These are phyloP conservation scores for Pterocles orientalis DNA, from an alignment of 2,113 vertebrate genomes.

Conservation along the genomic window DNA sequence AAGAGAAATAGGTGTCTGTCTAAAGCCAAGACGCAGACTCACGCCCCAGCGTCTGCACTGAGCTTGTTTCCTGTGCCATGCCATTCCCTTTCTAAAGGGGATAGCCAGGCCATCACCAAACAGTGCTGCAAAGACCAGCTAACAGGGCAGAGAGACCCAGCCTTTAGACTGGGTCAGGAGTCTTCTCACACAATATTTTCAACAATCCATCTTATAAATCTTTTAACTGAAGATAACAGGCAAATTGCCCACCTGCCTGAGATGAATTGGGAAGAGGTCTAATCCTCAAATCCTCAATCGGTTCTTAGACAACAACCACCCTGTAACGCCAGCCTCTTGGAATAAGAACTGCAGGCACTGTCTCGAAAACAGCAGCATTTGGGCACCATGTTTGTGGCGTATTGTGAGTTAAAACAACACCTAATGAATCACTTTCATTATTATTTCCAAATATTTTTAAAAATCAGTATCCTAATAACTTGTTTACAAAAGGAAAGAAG, in stretches of 20 bases:
- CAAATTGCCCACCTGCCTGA: neutral
- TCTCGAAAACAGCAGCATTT: neutral
- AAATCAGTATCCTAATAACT: neutral
- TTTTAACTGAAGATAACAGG: neutral
- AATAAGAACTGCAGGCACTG: neutral
- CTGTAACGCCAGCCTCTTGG: neutral
- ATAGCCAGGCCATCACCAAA: neutral
- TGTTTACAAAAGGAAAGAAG: neutral
- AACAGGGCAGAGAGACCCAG: neutral
- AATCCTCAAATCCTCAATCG: neutral
- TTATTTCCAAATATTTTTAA: neutral
- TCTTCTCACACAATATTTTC: neutral
- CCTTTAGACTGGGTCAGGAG: neutral
- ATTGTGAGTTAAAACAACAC: neutral
- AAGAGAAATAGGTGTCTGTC: neutral
- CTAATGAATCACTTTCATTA: neutral
- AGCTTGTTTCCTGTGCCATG: neutral
- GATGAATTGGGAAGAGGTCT: neutral
- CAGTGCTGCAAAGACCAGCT: neutral
- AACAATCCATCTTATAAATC: neutral
- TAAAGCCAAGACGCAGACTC: neutral
- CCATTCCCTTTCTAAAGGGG: neutral
- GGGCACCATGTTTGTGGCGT: neutral
- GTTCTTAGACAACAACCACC: neutral
- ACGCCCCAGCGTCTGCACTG: fast-evolving